Conservation (phyloP, 1,140 invertebrate genomes). For the Leptonema lineaticorne region DNA sequence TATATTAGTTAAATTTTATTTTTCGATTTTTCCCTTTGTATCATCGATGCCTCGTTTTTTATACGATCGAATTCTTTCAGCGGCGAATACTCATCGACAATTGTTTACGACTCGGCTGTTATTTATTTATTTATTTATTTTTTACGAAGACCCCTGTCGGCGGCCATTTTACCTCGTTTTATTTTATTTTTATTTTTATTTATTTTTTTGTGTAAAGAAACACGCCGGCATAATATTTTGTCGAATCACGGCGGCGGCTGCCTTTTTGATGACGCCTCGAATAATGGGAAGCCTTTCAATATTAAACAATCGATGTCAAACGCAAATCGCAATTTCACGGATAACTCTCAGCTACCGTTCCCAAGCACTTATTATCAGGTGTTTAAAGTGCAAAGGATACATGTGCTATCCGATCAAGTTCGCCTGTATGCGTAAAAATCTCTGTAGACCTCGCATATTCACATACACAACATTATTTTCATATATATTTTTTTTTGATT, state of each 20-base stretch:
- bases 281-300: slow-evolving; percentile 31
- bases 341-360: slow-evolving; percentile 7
- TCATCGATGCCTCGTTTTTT: too few relatives aligned
- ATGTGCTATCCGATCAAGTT: too few relatives aligned
- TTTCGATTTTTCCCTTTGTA: too few relatives aligned
- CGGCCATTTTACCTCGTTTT: too few relatives aligned
- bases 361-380: neutral
- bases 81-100: neutral
- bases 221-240: slow-evolving; percentile 6
- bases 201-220: neutral
- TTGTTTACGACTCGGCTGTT: neutral
- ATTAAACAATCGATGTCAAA: slow-evolving; percentile 40
- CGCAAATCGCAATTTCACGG: slow-evolving; percentile 40
- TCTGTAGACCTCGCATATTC: too few relatives aligned
- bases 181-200: neutral
- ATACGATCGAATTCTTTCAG: slow-evolving; percentile 5
- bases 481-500: too few relatives aligned
- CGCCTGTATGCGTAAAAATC: too few relatives aligned
- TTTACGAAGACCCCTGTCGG: too few relatives aligned
- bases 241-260: slow-evolving; percentile 35
- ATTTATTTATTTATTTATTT: too few relatives aligned
- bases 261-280: slow-evolving; percentile 25
- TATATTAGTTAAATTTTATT: too few relatives aligned
- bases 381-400: too few relatives aligned
- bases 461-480: too few relatives aligned